Base-by-base conservation (phyloP, 37 sponge, comb jelly and placozoan species). In the Eunapius fragilis region DNA sequence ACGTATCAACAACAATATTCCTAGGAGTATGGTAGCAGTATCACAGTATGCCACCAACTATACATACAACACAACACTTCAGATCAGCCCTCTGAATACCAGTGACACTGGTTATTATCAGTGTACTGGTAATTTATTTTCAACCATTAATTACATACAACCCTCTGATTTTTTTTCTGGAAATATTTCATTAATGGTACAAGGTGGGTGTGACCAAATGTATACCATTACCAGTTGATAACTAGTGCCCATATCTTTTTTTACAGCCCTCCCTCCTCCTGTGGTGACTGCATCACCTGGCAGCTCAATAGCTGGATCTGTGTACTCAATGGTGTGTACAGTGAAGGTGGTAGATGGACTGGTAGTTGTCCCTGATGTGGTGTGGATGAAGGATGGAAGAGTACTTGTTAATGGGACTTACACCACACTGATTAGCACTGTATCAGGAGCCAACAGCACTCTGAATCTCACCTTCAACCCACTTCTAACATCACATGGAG, bases 401-500 rank as follows among this genome's bases (percentile, higher is more conserved):
- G 58, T 58, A 19, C 58, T 58, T 58, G 58, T 58, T 12, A 58
- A 58, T 58, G 58, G 58, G 58, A 58, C 58, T 17, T 17, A 58
- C 14, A 58, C 58, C 58, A 58, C 58, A 58, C 58, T 58, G 58
- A 58, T 19, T 19, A 58, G 58, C 19, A 58, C 58, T 58, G 58
- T 58, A 17, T 58, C 22, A 58, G 58, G 58, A 19, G 58, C 19
- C 6, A 58, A 58, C 58, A 58, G 58, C 14, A 58, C 14, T 11
- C 58, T 58, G 14, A 58, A 58, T 58, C 58, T 58, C 14, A 58
- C 58, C 58, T 58, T 58, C 58, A 58, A 58, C 22, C 58, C 58
- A 17, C 58, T 58, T 1, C 58, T 58, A 12, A 76, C 87, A 47
- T 81, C 87, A 23, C 82, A 87, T 74, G 87, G 76, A 76, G 87